Conservation (phyloP, 2,113 vertebrate species). For the Pelmatolapia mariae region DNA sequence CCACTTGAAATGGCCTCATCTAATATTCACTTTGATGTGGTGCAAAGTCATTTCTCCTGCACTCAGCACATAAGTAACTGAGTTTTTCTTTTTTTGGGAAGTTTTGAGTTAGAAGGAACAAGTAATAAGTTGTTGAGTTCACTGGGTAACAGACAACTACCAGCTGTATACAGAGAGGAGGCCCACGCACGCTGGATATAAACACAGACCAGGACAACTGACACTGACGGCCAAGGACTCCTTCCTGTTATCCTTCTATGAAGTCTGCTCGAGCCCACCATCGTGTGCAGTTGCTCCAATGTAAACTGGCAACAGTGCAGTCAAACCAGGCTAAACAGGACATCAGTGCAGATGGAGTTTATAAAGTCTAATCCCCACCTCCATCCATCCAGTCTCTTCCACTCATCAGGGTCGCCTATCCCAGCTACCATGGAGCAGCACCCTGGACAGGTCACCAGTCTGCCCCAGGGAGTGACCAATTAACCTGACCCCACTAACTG, state of each 20-base stretch:
- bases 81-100: not conserved
- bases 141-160: not conserved
- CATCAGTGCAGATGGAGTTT: not conserved
- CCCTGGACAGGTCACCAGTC: not conserved
- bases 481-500: not conserved
- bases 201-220: not conserved
- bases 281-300: not conserved
- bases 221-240: not conserved
- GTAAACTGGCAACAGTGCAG: not conserved
- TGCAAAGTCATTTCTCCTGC: not conserved
- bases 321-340: not conserved
- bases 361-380: not conserved
- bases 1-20: constrained; percentile 47
- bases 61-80: constrained; percentile 45
- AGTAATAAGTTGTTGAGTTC: constrained; percentile 10
- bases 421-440: not conserved
- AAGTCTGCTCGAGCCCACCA: not conserved
- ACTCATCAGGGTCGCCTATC: not conserved
- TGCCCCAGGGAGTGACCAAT: not conserved
- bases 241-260: not conserved
- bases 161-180: not conserved
- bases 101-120: constrained; percentile 2
- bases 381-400: not conserved
- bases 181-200: not conserved
- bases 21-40: constrained; percentile 56